These are phyloP conservation scores for Hanleya hanleyi DNA, from an alignment of 2,888 invertebrate genomes.

Conservation along the genomic window DNA sequence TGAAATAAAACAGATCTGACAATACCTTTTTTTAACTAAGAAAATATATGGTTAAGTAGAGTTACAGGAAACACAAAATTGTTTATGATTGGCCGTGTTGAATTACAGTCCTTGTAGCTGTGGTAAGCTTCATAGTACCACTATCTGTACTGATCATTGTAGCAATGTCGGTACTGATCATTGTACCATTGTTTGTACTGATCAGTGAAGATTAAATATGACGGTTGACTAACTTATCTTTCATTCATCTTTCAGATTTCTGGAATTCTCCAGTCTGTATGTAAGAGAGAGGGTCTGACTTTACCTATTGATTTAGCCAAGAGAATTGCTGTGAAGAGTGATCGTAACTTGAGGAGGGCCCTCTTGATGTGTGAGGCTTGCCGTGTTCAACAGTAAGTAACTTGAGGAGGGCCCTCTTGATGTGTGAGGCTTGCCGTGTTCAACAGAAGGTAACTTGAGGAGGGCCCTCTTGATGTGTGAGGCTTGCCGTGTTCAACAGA, in stretches of 20 bases:
- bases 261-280: constrained; percentile 66
- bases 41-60: too few relatives aligned
- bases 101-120: too few relatives aligned
- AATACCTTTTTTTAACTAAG: too few relatives aligned
- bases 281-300: constrained; percentile 81
- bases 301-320: constrained; percentile 85
- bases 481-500: neutral
- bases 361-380: constrained; percentile 95
- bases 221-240: neutral
- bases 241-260: constrained; percentile 53
- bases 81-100: too few relatives aligned
- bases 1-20: too few relatives aligned
- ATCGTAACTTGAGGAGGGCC: constrained; percentile 93
- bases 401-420: constrained; percentile 91
- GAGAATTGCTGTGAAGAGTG: constrained; percentile 85
- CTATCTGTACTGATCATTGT: neutral
- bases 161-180: neutral
- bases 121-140: neutral
- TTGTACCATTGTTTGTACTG: neutral
- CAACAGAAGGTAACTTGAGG: constrained; percentile 79
- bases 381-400: constrained; percentile 85
- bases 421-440: constrained; percentile 94
- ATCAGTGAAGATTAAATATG: neutral
- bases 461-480: neutral
- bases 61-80: too few relatives aligned